Evolutionary conservation across 2,797 vertebrate genomes (phyloP).

Genomic region (Typhlichthys eigenmanni): DNA sequence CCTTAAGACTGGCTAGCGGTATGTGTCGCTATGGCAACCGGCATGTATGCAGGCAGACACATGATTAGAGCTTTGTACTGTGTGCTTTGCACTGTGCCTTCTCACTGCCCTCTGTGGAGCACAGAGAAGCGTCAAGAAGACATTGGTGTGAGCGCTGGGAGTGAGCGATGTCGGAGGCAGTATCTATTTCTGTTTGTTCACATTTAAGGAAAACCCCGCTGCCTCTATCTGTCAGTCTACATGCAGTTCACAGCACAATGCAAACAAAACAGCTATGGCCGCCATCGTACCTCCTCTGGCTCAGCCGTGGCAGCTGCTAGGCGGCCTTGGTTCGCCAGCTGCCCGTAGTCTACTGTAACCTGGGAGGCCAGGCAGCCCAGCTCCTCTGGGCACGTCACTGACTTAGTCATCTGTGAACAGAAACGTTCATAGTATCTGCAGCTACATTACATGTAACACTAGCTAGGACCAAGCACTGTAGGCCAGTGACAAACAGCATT

Average conservation of each 20-base stretch:
- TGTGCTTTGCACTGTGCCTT: slow-evolving; percentile 45
- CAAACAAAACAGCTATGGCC: background rate
- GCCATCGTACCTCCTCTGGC: slow-evolving; percentile 88
- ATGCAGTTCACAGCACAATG: slow-evolving; percentile 15
- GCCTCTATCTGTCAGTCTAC: slow-evolving; percentile 34
- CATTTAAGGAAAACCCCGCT: slow-evolving; percentile 47
- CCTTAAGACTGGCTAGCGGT: slow-evolving; percentile 70
- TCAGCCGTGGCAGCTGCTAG: slow-evolving; percentile 95
- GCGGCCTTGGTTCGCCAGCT: slow-evolving; percentile 93
- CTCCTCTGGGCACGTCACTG: slow-evolving; percentile 96
- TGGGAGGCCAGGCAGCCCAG: slow-evolving; percentile 95
- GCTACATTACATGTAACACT: slow-evolving; percentile 18
- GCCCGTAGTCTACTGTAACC: slow-evolving; percentile 95
- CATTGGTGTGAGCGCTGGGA: slow-evolving; percentile 27
- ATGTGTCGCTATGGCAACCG: slow-evolving; percentile 77
- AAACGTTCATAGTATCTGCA: slow-evolving; percentile 27
- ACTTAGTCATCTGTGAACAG: slow-evolving; percentile 94
- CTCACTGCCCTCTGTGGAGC: slow-evolving; percentile 33
- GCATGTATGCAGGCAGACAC: slow-evolving; percentile 55
- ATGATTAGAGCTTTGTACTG: slow-evolving; percentile 58
- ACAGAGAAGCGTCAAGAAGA: slow-evolving; percentile 37
- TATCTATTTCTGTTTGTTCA: slow-evolving; percentile 43
- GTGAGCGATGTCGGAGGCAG: slow-evolving; percentile 25
- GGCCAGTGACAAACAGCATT: too few species aligned
- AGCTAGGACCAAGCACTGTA: background rate